Evolutionary conservation across 2,113 vertebrate genomes (phyloP).

Genomic region (Rattus rattus): DNA sequence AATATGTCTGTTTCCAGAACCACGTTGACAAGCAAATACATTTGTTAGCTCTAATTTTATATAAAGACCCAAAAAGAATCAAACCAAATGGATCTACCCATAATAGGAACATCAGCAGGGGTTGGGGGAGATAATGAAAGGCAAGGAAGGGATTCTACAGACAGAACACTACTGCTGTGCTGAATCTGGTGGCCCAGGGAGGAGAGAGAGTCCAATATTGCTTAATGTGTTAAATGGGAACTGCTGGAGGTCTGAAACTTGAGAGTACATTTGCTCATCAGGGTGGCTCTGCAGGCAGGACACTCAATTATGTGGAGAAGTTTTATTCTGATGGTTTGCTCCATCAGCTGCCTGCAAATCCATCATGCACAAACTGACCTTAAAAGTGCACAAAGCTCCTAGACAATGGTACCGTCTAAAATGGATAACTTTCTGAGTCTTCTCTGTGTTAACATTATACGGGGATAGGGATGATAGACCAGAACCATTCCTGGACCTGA

Average conservation of each 20-base stretch:
- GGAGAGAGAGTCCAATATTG: neutral
- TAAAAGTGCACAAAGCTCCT: neutral
- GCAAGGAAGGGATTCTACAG: neutral
- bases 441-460: neutral
- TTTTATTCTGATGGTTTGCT: constrained; percentile 48
- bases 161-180: neutral
- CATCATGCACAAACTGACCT: neutral
- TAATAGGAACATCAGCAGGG: neutral
- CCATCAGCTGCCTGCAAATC: neutral
- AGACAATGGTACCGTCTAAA: neutral
- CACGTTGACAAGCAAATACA: neutral
- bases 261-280: neutral
- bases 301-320: neutral
- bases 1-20: neutral
- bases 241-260: neutral
- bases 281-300: neutral
- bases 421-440: neutral
- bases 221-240: constrained; percentile 18
- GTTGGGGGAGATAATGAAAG: neutral
- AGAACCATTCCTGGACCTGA: neutral
- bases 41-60: constrained; percentile 45
- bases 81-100: neutral
- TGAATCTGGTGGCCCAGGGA: neutral
- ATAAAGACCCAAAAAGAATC: constrained; percentile 1
- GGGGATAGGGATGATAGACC: neutral